A percentile compares a stretch with the other conserved stretches of the same genome.
Conservation (phyloP, 2,797 vertebrate genomes). For the Labeo calbasu region DNA sequence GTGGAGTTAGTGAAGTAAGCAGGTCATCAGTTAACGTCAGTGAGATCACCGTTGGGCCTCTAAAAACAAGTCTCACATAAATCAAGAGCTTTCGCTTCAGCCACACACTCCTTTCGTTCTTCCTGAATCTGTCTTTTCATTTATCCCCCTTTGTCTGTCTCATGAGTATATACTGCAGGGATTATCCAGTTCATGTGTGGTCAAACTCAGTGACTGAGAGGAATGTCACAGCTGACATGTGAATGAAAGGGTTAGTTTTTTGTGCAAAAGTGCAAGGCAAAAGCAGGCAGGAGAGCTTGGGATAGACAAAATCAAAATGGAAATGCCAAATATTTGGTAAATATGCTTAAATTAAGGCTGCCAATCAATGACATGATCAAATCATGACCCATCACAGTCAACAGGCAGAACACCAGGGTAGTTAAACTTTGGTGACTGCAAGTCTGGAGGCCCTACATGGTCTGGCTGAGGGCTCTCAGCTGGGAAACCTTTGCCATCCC, state of each 20-base stretch:
- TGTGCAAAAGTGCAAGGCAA: conserved; percentile 1
- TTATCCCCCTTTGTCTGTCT: background rate
- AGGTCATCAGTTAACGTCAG: conserved; percentile 8
- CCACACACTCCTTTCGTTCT: background rate
- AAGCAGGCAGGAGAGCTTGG: background rate
- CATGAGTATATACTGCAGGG: background rate
- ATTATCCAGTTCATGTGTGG: conserved; percentile 44
- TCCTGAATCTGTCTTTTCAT: background rate
- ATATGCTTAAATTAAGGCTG: background rate
- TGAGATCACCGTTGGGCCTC: conserved; percentile 26
- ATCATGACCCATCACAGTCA: background rate
- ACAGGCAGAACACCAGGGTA: conserved; percentile 7
- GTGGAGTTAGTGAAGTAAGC: conserved; percentile 10
- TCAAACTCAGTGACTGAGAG: conserved; percentile 34
- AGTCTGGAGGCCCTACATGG: conserved; percentile 65
- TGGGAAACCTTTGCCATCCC: conserved; percentile 55
- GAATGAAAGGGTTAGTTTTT: background rate
- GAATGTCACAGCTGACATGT: conserved; percentile 39
- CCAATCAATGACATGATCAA: background rate
- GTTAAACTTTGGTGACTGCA: conserved; percentile 45
- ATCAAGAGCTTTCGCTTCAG: conserved; percentile 17
- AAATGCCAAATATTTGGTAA: background rate
- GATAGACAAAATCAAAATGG: conserved; percentile 2
- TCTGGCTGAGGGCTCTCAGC: conserved; percentile 48
- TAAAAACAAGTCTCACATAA: conserved; percentile 4